Base-by-base conservation (phyloP, 2,797 vertebrate species). In the Coregonus sp. region DNA sequence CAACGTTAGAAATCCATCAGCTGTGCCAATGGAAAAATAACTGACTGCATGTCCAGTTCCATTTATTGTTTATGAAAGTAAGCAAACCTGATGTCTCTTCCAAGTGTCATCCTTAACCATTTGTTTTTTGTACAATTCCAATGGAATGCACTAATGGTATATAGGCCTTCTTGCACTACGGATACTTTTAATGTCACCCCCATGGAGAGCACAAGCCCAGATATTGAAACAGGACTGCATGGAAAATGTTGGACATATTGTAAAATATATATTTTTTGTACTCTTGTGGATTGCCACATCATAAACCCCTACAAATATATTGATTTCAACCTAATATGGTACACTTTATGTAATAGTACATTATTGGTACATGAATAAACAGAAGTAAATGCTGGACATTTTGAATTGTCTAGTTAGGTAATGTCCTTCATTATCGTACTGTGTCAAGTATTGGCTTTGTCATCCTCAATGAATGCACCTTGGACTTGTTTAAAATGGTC, bases 41-140 rank as follows among this genome's bases (percentile, higher is more conserved):
- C 40, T 61, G 84, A 86, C 86, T 80, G 80, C 89, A 85, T 81
- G 86, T 88, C 79, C 83, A 76, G 77, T 71, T 73, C 78, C 73
- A 69, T 14, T 47, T 47, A 11, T 3, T n/a, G 74, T 51, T 75
- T 14, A 56, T 54, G 15, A 50, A 20, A 40, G 5, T 37, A 40
- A 40, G 5, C 37, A 16, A 40, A 40, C 37, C n/a, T 18, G 6
- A 70, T 47, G 9, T 69, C 3, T 37, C 40, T 11, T 2, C 40
- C 1, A 47, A 47, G 40, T 47, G 9, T 47, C 40, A 47, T 47
- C 40, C 9, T 12, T 12, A 47, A 47, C 31, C 31, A 33, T 81
- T 81, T 86, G 4, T 70, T 83, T 81, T 80, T 86, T 79, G 78
- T 78, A 90, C 86, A 77, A 66, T 78, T 81, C 37, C 51, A 82